These are phyloP conservation scores for Rhingia campestris DNA, from an alignment of 2,888 invertebrate genomes.

Conservation along the genomic window DNA sequence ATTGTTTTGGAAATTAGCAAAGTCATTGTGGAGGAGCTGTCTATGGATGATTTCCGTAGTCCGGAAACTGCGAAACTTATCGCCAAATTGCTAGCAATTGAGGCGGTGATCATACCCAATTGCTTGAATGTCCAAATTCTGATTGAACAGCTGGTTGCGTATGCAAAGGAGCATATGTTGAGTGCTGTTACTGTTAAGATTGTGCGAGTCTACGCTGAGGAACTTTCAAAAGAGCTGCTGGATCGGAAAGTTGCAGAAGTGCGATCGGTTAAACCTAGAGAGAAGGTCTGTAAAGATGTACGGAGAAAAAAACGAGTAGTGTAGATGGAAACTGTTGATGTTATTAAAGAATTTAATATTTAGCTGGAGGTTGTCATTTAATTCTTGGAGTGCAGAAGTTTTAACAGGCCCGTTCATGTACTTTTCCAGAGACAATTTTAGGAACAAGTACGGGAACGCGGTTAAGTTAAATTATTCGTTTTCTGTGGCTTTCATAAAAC, in stretches of 20 bases:
- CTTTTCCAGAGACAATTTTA: no score
- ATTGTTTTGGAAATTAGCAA: conserved; percentile 78
- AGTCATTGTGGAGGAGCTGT: conserved; percentile 79
- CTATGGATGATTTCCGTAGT: conserved; percentile 79
- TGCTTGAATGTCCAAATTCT: conserved; percentile 79
- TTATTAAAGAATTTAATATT: not conserved
- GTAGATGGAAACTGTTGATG: not conserved
- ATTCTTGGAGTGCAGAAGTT: no score
- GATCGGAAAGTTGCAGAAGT: conserved; percentile 66
- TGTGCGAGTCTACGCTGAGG: conserved; percentile 76
- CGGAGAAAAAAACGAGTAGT: conserved; percentile 43
- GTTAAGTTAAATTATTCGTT: no score
- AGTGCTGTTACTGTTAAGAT: conserved; percentile 79
- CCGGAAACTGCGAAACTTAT: conserved; percentile 77
- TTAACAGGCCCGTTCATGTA: no score
- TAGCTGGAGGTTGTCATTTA: no score
- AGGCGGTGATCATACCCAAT: conserved; percentile 78
- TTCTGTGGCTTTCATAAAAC: no score
- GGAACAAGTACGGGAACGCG: no score
- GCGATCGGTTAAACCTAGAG: conserved; percentile 20
- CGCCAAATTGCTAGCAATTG: conserved; percentile 77
- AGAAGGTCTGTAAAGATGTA: conserved; percentile 40
- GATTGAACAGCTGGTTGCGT: conserved; percentile 75
- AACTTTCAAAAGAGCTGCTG: conserved; percentile 76
- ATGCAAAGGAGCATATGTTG: conserved; percentile 79